Conservation (phyloP, 2,797 vertebrate genomes). For the Toxotes lorentzi region DNA sequence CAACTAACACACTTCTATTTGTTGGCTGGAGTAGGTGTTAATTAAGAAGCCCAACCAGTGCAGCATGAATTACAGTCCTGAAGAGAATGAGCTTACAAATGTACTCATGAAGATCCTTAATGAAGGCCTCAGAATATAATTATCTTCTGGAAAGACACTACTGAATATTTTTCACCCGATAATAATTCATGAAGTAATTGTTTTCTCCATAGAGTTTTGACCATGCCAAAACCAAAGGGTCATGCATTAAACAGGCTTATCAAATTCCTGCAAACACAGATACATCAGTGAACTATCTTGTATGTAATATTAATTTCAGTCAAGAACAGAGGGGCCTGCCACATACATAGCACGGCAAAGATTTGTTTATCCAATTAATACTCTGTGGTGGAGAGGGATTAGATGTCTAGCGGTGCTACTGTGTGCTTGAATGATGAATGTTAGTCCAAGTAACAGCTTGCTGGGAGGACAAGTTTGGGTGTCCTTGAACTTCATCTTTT, state of each 20-base stretch:
- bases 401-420: constrained; percentile 51
- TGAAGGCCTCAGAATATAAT: constrained; percentile 64
- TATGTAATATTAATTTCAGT: constrained; percentile 55
- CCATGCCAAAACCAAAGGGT: constrained; percentile 44
- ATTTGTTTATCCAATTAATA: constrained; percentile 72
- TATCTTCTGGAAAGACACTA: constrained; percentile 60
- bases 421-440: constrained; percentile 77
- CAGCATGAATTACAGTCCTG: constrained; percentile 67
- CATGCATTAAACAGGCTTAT: constrained; percentile 48
- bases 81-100: constrained; percentile 71
- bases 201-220: constrained; percentile 49
- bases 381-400: constrained; percentile 52
- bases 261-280: constrained; percentile 38
- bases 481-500: constrained; percentile 81
- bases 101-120: constrained; percentile 62
- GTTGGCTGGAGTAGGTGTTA: constrained; percentile 74
- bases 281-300: constrained; percentile 35
- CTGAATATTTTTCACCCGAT: constrained; percentile 45
- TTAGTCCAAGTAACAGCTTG: constrained; percentile 81
- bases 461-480: constrained; percentile 74
- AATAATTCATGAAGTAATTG: constrained; percentile 63
- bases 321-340: constrained; percentile 35
- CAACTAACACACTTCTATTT: constrained; percentile 70
- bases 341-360: constrained; percentile 33
- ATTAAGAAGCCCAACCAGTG: constrained; percentile 75